A percentile compares a stretch with the other conserved stretches of the same genome.
These are phyloP conservation scores for Hanleya hanleyi DNA, from an alignment of 2,888 invertebrate genomes.

Conservation along the genomic window DNA sequence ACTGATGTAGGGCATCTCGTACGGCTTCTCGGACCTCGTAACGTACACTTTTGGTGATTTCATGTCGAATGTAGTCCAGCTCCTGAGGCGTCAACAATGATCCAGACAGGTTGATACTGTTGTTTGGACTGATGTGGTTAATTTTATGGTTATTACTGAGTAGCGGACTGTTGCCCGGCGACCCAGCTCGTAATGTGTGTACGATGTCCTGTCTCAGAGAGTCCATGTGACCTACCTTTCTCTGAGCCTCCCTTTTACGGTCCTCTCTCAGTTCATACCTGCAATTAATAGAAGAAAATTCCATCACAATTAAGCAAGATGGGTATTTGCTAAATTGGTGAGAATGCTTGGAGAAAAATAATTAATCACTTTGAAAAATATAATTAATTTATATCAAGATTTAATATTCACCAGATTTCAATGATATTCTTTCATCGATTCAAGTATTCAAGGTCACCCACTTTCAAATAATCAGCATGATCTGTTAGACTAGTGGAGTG, in stretches of 20 bases:
- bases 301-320: too few species aligned
- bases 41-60: constrained; percentile 63
- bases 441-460: too few species aligned
- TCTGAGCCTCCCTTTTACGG: constrained; percentile 74
- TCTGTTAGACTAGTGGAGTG: too few species aligned
- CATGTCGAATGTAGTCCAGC: constrained; percentile 66
- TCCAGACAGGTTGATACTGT: constrained; percentile 20
- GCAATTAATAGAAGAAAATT: too few species aligned
- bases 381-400: too few species aligned
- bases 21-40: constrained; percentile 50
- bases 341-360: too few species aligned
- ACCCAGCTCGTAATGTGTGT: constrained; percentile 48
- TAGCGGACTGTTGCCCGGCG: constrained; percentile 25
- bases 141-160: constrained; percentile 15
- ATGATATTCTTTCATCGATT: too few species aligned
- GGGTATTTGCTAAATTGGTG: too few species aligned
- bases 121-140: constrained; percentile 11
- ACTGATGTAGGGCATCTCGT: constrained; percentile 10
- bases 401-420: too few species aligned
- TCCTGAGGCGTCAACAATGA: constrained; percentile 57
- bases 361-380: too few species aligned
- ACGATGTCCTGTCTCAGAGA: constrained; percentile 75
- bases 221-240: constrained; percentile 75
- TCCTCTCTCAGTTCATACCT: constrained; percentile 77
- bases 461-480: too few species aligned